Percentiles rank a stretch among this genome's conserved stretches.
phyloP scores from a whole-genome alignment of 2,797 vertebrate species.

The Parauchenoglanis ngamensis region DNA sequence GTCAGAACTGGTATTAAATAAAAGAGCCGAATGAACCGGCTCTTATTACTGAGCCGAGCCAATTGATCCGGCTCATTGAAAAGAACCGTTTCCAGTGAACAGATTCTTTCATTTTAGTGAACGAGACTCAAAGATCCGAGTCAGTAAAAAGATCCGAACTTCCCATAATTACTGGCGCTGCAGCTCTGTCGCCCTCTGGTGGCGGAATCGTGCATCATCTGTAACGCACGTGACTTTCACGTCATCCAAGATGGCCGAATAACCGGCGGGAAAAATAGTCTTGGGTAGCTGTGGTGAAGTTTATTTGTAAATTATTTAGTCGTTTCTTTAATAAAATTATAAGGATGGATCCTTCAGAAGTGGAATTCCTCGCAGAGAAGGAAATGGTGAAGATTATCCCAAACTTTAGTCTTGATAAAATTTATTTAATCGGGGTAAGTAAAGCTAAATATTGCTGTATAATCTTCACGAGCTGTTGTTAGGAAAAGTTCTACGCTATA shows the following conservation, averaged over 20 bases:
- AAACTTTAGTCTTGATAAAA: slow-evolving; percentile 92
- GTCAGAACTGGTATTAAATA: too few species aligned
- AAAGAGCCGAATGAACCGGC: too few species aligned
- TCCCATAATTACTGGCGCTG: too few species aligned
- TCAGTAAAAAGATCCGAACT: not conserved
- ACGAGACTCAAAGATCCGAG: not conserved
- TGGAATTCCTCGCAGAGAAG: slow-evolving; percentile 93
- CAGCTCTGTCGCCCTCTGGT: slow-evolving; percentile 16
- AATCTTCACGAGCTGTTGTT: not conserved
- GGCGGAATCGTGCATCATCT: not conserved
- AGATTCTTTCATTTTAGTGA: too few species aligned
- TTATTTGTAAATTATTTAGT: not conserved
- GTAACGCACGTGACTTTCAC: not conserved
- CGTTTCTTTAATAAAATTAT: not conserved
- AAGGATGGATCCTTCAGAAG: slow-evolving; percentile 87
- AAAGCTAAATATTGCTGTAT: not conserved
- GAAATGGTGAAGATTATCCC: slow-evolving; percentile 90
- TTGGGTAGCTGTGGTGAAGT: not conserved
- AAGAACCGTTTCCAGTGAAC: too few species aligned
- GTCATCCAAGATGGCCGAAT: slow-evolving; percentile 39
- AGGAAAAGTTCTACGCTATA: not conserved
- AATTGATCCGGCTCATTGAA: too few species aligned
- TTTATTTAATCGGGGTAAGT: slow-evolving; percentile 92
- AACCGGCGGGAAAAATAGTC: slow-evolving; percentile 54
- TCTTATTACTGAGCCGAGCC: too few species aligned